A percentile compares a stretch with the other conserved stretches of the same genome.
Evolutionary conservation across 2,797 vertebrate genomes (phyloP).

Genomic region (Intellagama lesueurii): DNA sequence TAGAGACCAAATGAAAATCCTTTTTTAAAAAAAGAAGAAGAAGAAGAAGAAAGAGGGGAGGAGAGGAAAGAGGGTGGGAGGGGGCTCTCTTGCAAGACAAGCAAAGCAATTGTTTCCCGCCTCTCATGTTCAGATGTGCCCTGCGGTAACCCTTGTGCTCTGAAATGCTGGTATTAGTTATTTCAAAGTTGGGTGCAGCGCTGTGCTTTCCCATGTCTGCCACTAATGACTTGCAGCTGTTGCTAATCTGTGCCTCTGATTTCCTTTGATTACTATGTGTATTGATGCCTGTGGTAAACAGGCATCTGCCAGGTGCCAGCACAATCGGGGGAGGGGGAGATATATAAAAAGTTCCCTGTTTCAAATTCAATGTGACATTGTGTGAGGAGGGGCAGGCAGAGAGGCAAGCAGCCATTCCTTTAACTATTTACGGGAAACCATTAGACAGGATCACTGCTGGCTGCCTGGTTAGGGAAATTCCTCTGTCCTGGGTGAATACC

Average conservation of each 20-base stretch:
- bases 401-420: conserved; percentile 65
- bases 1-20: background rate
- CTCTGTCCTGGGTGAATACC: conserved; percentile 18
- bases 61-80: conserved; percentile 46
- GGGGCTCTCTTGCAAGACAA: conserved; percentile 76
- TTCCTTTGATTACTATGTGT: conserved; percentile 88
- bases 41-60: background rate
- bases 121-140: conserved; percentile 73
- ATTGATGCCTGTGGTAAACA: conserved; percentile 87
- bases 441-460: conserved; percentile 78
- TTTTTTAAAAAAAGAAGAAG: background rate
- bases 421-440: conserved; percentile 83
- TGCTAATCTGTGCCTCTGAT: conserved; percentile 87
- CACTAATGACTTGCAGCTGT: conserved; percentile 89
- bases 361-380: conserved; percentile 88
- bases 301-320: conserved; percentile 88
- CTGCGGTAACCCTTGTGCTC: conserved; percentile 81
- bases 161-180: conserved; percentile 78
- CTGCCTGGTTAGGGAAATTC: conserved; percentile 75
- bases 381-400: conserved; percentile 74
- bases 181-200: conserved; percentile 83
- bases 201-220: conserved; percentile 85
- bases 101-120: conserved; percentile 78
- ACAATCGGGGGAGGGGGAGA: conserved; percentile 77
- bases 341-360: conserved; percentile 87